Base-by-base conservation (phyloP, 2,797 vertebrate genomes). In the Lepilemur septentrionalis region DNA sequence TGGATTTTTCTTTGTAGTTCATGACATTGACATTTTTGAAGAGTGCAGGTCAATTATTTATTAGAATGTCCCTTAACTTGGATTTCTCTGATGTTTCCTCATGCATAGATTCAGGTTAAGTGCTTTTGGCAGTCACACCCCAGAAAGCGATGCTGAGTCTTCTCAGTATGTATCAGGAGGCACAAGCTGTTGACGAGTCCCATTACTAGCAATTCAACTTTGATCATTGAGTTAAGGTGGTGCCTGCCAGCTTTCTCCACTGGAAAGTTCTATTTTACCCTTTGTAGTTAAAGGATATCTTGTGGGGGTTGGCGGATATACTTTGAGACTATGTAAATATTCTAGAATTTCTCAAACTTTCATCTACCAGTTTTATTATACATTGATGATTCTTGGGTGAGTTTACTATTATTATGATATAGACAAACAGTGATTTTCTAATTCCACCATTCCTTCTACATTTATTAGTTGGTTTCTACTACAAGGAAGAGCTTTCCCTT, bases 401-500 rank as follows among this genome's bases (percentile, higher is more conserved):
- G 28, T 78, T 95, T 92, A 73, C 25, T 75, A 55, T 69, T 94
- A 22, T 18, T 48, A 30, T 83, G 43, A 63, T 85, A n/a, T 93
- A 91, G 72, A 23, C 79, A 86, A 67, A 52, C 35, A 84, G 32
- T 57, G 14, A 30, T 63, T 96, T 91, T 97, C 80, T 89, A 89
- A 85, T 86, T 89, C 13, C 28, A n/a, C 17, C 38, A 46, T 93
- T 61, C 28, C 55, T 75, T 72, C 65, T 57, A 20, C 30, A 50
- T 82, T 78, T 93, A 48, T 80, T 79, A 69, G 17, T 84, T 94
- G 50, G 15, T 84, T 80, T 85, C 7, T 96, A 32, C 15, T 52
- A 57, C 2, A 23, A 85, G 28, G 30, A 59, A 91, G 30, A 93
- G 12, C 20, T 85, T 55, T 82, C 55, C 12, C 28, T 94, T 84